Evolutionary conservation across 2,888 invertebrate species (phyloP).

Genomic region (Phanerotoma sp.): DNA sequence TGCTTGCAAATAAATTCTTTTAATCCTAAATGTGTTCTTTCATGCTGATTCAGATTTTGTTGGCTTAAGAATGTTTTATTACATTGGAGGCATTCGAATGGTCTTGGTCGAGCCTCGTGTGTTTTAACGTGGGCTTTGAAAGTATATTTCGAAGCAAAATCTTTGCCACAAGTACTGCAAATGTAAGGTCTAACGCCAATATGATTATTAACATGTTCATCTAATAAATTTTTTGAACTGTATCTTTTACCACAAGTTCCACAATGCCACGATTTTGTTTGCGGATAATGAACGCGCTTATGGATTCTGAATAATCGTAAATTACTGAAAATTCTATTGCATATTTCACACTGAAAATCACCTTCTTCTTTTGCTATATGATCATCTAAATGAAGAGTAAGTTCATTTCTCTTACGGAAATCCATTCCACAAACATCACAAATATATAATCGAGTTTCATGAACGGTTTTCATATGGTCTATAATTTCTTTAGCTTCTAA

Average conservation of each 20-base stretch:
- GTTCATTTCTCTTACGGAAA: slow-evolving; percentile 66
- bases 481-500: slow-evolving; percentile 65
- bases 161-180: slow-evolving; percentile 69
- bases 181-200: slow-evolving; percentile 69
- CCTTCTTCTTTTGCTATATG: slow-evolving; percentile 66
- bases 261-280: slow-evolving; percentile 67
- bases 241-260: slow-evolving; percentile 68
- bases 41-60: slow-evolving; percentile 75
- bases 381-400: slow-evolving; percentile 67
- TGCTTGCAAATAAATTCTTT: slow-evolving; percentile 70
- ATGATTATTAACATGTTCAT: slow-evolving; percentile 74
- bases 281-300: slow-evolving; percentile 66
- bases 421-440: slow-evolving; percentile 71
- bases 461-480: slow-evolving; percentile 64
- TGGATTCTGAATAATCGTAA: slow-evolving; percentile 65
- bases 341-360: slow-evolving; percentile 67
- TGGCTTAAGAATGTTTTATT: slow-evolving; percentile 74
- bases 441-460: slow-evolving; percentile 68
- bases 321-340: slow-evolving; percentile 65
- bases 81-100: slow-evolving; percentile 69
- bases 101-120: slow-evolving; percentile 69
- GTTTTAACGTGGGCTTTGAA: slow-evolving; percentile 76
- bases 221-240: slow-evolving; percentile 68
- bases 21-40: slow-evolving; percentile 70
- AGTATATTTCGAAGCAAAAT: slow-evolving; percentile 79